phyloP scores from a whole-genome alignment of 2,888 invertebrate species.

The Taenaris catops region DNA sequence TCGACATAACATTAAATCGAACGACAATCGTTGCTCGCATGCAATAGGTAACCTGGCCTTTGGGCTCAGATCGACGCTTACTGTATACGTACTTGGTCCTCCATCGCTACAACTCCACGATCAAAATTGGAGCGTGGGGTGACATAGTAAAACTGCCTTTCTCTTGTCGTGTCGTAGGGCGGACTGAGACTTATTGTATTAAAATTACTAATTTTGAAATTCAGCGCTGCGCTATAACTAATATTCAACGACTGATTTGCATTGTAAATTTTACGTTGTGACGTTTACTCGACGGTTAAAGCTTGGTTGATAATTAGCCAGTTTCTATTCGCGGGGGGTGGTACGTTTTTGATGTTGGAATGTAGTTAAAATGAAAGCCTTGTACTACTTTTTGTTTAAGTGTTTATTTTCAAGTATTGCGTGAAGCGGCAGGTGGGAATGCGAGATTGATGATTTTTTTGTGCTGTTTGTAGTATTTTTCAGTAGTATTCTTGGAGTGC shows the following conservation, averaged over 20 bases:
- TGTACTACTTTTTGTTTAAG: conserved; percentile 40
- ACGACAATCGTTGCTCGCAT: conserved; percentile 52
- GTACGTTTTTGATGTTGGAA: conserved; percentile 42
- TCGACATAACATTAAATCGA: conserved; percentile 60
- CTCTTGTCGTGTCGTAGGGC: conserved; percentile 64
- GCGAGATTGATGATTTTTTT: conserved; percentile 27
- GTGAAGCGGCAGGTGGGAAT: conserved; percentile 24
- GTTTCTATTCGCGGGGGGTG: conserved; percentile 69
- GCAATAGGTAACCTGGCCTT: conserved; percentile 40
- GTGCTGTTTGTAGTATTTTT: conserved; percentile 19
- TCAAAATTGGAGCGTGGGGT: conserved; percentile 36
- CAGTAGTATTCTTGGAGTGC: conserved; percentile 25
- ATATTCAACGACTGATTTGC: conserved; percentile 76
- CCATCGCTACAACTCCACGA: conserved; percentile 51
- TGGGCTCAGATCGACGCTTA: conserved; percentile 34
- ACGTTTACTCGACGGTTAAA: conserved; percentile 65
- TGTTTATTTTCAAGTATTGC: conserved; percentile 26
- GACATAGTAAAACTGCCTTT: conserved; percentile 62
- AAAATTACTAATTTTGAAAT: conserved; percentile 77
- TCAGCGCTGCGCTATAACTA: conserved; percentile 71
- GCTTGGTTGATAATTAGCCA: conserved; percentile 76
- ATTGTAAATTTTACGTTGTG: conserved; percentile 74
- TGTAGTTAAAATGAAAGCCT: conserved; percentile 53
- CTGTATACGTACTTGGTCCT: conserved; percentile 69
- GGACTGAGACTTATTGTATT: conserved; percentile 74